Base-by-base conservation (phyloP, 2,888 invertebrate species). In the Microdon myrmicae region DNA sequence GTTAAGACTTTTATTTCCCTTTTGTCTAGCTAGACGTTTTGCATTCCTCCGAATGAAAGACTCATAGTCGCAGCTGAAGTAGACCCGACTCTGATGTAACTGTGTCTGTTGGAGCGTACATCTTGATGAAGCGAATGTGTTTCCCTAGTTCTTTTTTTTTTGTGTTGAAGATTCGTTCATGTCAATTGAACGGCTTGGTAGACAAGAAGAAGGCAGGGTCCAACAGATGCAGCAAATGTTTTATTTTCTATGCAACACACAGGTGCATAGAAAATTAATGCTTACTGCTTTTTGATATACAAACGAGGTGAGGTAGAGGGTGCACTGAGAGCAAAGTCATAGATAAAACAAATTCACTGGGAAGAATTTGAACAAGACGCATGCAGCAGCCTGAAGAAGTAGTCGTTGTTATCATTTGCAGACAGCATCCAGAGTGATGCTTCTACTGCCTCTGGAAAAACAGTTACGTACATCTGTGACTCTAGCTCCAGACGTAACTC, bases 231-330 rank as follows among this genome's bases (percentile, higher is more conserved):
- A 37, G 28, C 25, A 34, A 32, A 26, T 20, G 14, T 23, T 51
- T 35, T 7, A 41, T 38, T 48, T 48, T 13, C 28, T 44, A 29
- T 37, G 26, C 13, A 17, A 32, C 28, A 38, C 51, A 64, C 64
- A 64, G 64, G 51, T 64, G 64, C 64, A 56, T 51, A 37, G 31
- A 28, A 41, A 64, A 51, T 64, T 41, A 51, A 64, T 64, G 49
- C 64, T 47, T 47, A 38, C 44, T 45, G 44, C n/a, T n/a, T n/a
- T n/a, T 20, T 44, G 32, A 20, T 20, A 44, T 19, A 44, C 19
- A 56, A 35, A 49, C 19, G 25, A 39, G 16, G n/a, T 17, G 14
- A 12, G 22, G 26, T 32, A 31, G 26, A 29, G 20, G 12, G 14
- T 10, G n/a, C n/a, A n/a, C n/a, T n/a, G 17, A 19, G 23, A 20